Percentiles rank a stretch among this genome's conserved stretches.
Evolutionary conservation across 2,888 invertebrate genomes (phyloP).

Genomic region (Epinotia demarniana): DNA sequence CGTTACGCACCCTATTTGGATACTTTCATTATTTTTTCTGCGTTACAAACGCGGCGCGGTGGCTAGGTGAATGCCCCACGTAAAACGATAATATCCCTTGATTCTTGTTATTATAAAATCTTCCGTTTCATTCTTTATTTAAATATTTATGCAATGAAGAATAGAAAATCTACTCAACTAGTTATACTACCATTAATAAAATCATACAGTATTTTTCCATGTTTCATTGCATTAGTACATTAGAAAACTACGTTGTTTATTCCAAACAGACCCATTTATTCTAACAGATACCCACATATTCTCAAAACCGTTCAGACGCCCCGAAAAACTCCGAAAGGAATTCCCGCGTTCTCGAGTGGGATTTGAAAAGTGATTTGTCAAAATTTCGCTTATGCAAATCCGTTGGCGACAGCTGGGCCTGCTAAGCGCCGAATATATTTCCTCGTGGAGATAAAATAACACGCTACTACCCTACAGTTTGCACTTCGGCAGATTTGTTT

Average conservation of each 20-base stretch:
- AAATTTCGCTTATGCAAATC: slow-evolving; percentile 45
- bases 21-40: too few species aligned
- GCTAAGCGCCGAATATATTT: slow-evolving; percentile 42
- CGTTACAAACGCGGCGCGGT: too few species aligned
- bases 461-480: slow-evolving; percentile 9
- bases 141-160: too few species aligned
- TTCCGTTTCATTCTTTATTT: background rate
- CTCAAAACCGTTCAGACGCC: background rate
- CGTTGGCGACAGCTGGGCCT: slow-evolving; percentile 41
- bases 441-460: slow-evolving; percentile 37
- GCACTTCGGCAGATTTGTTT: slow-evolving; percentile 9
- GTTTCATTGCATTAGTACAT: too few species aligned
- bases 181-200: too few species aligned
- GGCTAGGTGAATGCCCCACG: too few species aligned
- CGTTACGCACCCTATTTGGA: too few species aligned
- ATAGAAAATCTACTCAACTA: too few species aligned
- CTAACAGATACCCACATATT: background rate
- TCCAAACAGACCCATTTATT: background rate
- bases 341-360: slow-evolving; percentile 37
- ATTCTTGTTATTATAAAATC: background rate
- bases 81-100: background rate
- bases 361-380: slow-evolving; percentile 46
- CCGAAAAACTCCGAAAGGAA: slow-evolving; percentile 34
- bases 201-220: too few species aligned
- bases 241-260: too few species aligned